These are phyloP conservation scores for Cephalopachus bancanus DNA, from an alignment of 2,797 vertebrate genomes.

Conservation along the genomic window DNA sequence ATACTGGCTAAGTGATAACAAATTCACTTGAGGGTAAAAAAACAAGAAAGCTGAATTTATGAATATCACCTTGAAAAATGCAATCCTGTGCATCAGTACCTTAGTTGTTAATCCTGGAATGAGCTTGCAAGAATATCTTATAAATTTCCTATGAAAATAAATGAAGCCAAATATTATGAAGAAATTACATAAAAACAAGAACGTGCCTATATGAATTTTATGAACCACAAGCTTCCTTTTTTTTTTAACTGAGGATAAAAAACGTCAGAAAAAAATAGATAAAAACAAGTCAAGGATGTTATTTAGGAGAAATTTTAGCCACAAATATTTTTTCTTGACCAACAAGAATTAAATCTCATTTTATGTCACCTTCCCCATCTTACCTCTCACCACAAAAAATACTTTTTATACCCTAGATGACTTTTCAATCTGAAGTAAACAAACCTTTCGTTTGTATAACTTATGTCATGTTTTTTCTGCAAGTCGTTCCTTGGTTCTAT, in stretches of 20 bases:
- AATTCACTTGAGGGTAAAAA: neutral
- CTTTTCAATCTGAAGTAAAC: neutral
- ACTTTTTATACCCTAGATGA: neutral
- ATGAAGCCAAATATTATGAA: neutral
- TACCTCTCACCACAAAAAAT: neutral
- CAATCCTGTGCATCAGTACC: neutral
- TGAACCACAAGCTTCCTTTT: neutral
- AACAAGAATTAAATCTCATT: neutral
- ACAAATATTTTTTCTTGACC: conserved; percentile 24
- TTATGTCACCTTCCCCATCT: neutral
- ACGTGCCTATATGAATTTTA: neutral
- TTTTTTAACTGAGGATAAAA: conserved; percentile 4
- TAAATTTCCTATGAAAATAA: neutral
- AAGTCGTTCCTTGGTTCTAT: neutral
- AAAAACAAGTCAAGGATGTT: neutral
- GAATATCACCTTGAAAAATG: neutral
- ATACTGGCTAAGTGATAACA: neutral
- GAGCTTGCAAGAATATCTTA: neutral
- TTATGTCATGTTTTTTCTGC: neutral
- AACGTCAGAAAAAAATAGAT: neutral
- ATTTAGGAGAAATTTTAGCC: neutral
- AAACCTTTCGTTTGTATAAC: neutral
- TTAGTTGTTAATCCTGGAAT: neutral
- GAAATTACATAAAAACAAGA: neutral
- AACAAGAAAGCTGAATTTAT: neutral